phyloP scores from a whole-genome alignment of 2,888 invertebrate genomes.

The Melieria picta region DNA sequence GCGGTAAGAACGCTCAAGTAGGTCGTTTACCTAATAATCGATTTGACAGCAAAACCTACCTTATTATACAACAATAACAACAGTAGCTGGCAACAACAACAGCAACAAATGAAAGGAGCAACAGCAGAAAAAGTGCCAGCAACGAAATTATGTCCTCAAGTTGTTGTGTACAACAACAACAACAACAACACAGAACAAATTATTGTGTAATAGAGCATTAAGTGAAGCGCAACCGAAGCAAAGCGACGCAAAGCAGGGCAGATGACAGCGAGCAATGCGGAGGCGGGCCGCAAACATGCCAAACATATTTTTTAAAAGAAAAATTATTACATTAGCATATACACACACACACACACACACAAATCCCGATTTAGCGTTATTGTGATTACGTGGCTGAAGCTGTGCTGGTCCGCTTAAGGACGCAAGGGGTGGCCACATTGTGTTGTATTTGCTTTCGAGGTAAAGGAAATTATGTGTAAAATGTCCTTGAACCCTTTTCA shows the following conservation, averaged over 20 bases:
- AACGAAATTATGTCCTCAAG: not conserved
- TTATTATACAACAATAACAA: slow-evolving; percentile 16
- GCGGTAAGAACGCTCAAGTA: slow-evolving; percentile 31
- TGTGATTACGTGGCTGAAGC: not conserved
- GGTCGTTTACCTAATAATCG: slow-evolving; percentile 44
- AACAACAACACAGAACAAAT: slow-evolving; percentile 6
- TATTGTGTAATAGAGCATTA: slow-evolving; percentile 14
- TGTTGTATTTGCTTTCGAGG: no score
- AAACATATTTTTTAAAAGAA: not conserved
- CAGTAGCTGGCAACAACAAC: no score
- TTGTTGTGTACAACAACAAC: not conserved
- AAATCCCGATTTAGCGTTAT: slow-evolving; percentile 3
- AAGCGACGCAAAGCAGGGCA: no score
- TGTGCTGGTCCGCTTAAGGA: no score
- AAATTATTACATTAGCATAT: slow-evolving; percentile 5
- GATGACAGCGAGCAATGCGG: no score
- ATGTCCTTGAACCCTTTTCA: slow-evolving; percentile 39
- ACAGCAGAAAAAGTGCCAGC: not conserved
- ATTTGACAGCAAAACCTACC: slow-evolving; percentile 36
- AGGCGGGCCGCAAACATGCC: not conserved
- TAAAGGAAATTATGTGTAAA: not conserved
- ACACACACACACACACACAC: not conserved
- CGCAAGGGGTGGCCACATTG: no score
- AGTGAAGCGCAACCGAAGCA: slow-evolving; percentile 1
- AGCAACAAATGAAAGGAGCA: not conserved